Evolutionary conservation across 2,113 vertebrate genomes (phyloP).

Genomic region (Rhinolophus ferrumequinum): DNA sequence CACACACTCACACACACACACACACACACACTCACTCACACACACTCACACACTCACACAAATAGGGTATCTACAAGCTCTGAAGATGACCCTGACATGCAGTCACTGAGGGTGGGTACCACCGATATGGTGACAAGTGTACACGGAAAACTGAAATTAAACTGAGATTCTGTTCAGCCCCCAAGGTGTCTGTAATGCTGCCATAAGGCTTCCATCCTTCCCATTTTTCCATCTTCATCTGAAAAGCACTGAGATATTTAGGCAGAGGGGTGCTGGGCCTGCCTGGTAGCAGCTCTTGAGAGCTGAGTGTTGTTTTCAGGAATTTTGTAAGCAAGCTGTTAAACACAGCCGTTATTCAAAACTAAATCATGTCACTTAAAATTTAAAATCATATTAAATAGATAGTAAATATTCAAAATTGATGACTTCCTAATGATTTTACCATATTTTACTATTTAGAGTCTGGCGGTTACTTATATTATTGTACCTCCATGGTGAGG

Average conservation of each 20-base stretch:
- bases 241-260: not conserved
- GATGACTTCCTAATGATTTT: not conserved
- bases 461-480: not conserved
- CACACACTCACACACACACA: too few relatives aligned
- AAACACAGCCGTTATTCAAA: not conserved
- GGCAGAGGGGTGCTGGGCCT: not conserved
- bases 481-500: not conserved
- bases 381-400: not conserved
- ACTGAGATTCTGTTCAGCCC: not conserved
- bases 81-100: too few relatives aligned
- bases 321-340: not conserved
- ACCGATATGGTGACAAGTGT: not conserved
- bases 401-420: not conserved
- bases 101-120: too few relatives aligned
- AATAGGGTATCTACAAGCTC: too few relatives aligned
- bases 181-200: accelerated
- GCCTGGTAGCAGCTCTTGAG: not conserved
- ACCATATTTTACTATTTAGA: not conserved
- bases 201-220: too few relatives aligned
- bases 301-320: not conserved
- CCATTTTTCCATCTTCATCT: not conserved
- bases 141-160: not conserved
- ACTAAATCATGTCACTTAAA: not conserved
- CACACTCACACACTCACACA: too few relatives aligned
- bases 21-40: too few relatives aligned